These are phyloP conservation scores for Ispidina lecontei DNA, from an alignment of 2,797 vertebrate species.

Conservation along the genomic window DNA sequence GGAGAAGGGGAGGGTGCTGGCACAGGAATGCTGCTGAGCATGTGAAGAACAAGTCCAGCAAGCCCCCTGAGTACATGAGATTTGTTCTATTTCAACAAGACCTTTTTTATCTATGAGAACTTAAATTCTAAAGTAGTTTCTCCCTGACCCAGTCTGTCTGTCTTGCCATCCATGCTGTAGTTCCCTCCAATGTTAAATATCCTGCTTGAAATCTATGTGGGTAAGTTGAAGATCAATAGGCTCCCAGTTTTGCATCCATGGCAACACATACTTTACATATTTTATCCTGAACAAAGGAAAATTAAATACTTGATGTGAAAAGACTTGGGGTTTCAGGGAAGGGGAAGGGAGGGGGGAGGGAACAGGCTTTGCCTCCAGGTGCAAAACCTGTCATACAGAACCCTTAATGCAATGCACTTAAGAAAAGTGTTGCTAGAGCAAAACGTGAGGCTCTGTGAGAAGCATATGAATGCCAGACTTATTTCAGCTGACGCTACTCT, in stretches of 20 bases:
- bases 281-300: constrained; percentile 72
- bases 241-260: constrained; percentile 58
- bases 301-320: constrained; percentile 67
- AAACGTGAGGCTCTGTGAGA: constrained; percentile 44
- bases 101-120: neutral
- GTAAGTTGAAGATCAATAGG: constrained; percentile 8
- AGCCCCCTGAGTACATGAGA: neutral
- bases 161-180: neutral
- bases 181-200: constrained; percentile 12
- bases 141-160: neutral
- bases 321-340: constrained; percentile 42
- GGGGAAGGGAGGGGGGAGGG: neutral
- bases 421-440: constrained; percentile 60
- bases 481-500: neutral
- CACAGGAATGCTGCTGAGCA: neutral
- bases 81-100: neutral
- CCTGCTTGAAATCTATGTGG: constrained; percentile 14
- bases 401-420: constrained; percentile 47
- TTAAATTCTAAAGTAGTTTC: neutral
- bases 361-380: constrained; percentile 47
- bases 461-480: constrained; percentile 22
- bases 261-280: constrained; percentile 70
- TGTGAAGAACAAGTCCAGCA: neutral
- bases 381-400: constrained; percentile 58
- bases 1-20: neutral